Percentiles rank a stretch among this genome's conserved stretches.
These are phyloP conservation scores for Nipponacmea schrenckii DNA, from an alignment of 2,888 invertebrate genomes.

Conservation along the genomic window DNA sequence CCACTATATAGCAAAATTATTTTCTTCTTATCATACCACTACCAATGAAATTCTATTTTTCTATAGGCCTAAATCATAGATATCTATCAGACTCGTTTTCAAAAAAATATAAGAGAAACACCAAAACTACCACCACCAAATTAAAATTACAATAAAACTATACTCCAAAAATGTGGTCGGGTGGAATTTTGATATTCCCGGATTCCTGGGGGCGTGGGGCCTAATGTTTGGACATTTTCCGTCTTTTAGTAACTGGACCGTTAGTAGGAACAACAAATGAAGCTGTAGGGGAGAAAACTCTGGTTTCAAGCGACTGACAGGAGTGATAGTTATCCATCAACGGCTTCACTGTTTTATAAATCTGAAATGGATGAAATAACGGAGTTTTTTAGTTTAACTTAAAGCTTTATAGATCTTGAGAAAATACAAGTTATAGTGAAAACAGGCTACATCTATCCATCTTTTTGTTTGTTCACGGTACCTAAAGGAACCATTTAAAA, in stretches of 20 bases:
- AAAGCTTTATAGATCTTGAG: too few relatives aligned
- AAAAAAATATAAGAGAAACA: too few relatives aligned
- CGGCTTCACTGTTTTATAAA: slow-evolving; percentile 72
- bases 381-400: too few relatives aligned
- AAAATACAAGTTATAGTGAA: too few relatives aligned
- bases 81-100: too few relatives aligned
- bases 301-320: slow-evolving; percentile 70
- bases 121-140: background rate
- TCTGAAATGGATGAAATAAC: slow-evolving; percentile 48
- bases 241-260: slow-evolving; percentile 6
- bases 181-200: background rate
- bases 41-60: too few relatives aligned
- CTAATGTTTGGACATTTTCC: background rate
- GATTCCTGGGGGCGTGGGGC: background rate
- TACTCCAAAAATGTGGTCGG: background rate
- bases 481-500: too few relatives aligned
- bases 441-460: too few relatives aligned
- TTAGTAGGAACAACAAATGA: slow-evolving; percentile 22
- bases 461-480: too few relatives aligned
- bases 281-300: slow-evolving; percentile 71
- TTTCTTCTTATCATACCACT: too few relatives aligned
- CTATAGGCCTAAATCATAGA: too few relatives aligned
- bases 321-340: slow-evolving; percentile 69
- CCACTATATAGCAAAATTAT: too few relatives aligned
- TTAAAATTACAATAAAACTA: background rate